Percentiles rank a stretch among this genome's conserved stretches.
Conservation (phyloP, 92 coral and sea anemone genomes). For the Parazoanthus darwini region DNA sequence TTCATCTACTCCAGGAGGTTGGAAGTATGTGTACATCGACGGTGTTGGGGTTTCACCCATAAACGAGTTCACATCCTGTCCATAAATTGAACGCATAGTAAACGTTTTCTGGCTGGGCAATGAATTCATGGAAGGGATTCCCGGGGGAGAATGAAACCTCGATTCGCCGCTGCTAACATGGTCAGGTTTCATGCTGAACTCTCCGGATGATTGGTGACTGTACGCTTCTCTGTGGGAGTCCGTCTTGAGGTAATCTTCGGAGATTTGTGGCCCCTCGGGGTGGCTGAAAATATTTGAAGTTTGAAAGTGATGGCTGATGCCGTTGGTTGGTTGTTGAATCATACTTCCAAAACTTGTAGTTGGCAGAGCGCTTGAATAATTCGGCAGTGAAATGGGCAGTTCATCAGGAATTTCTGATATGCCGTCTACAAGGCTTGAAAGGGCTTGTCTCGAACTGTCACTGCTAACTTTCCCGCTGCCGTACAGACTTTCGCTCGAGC, state of each 20-base stretch:
- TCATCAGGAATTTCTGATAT: conserved; percentile 80
- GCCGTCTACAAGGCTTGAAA: conserved; percentile 52
- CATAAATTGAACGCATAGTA: conserved; percentile 64
- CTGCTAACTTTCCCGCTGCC: conserved; percentile 42
- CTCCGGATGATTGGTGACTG: conserved; percentile 55
- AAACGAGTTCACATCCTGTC: conserved; percentile 66
- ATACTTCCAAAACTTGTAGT: conserved; percentile 42
- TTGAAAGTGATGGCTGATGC: conserved; percentile 47
- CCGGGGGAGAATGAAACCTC: conserved; percentile 62
- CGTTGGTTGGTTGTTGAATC: conserved; percentile 40
- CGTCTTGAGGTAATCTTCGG: conserved; percentile 52
- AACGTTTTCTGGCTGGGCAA: conserved; percentile 62
- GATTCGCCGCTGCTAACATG: conserved; percentile 51
- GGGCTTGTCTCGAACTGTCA: conserved; percentile 54
- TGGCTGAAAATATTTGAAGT: conserved; percentile 52
- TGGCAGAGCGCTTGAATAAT: conserved; percentile 34
- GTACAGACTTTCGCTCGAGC: conserved; percentile 41
- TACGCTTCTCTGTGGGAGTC: conserved; percentile 55
- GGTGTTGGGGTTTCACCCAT: conserved; percentile 71
- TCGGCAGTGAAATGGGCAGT: conserved; percentile 63
- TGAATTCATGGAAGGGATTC: conserved; percentile 43
- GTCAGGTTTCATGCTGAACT: conserved; percentile 67
- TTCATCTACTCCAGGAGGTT: conserved; percentile 59
- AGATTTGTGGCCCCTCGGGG: conserved; percentile 49
- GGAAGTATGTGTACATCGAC: conserved; percentile 82